phyloP scores from a whole-genome alignment of 2,888 invertebrate genomes.

The Exephanes ischioxanthus region DNA sequence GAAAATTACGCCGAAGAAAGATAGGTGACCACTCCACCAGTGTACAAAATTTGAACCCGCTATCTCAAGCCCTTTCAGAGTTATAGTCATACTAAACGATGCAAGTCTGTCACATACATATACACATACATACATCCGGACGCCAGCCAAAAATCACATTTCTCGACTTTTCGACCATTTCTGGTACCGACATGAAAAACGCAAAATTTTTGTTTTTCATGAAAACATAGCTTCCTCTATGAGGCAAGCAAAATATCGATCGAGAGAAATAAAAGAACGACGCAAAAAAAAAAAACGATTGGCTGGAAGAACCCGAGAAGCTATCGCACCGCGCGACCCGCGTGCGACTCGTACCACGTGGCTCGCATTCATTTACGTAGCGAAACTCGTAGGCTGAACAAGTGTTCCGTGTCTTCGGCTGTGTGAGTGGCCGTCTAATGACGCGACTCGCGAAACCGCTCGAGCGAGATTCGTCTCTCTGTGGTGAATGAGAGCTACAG shows the following conservation, averaged over 20 bases:
- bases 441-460: not conserved
- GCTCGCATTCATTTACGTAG: constrained; percentile 38
- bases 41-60: too few relatives aligned
- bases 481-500: constrained; percentile 39
- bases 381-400: not conserved
- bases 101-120: too few relatives aligned
- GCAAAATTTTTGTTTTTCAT: too few relatives aligned
- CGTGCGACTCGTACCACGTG: constrained; percentile 54
- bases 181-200: too few relatives aligned
- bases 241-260: not conserved
- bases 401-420: not conserved
- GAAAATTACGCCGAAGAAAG: too few relatives aligned
- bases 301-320: constrained; percentile 50
- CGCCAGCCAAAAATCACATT: too few relatives aligned
- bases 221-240: too few relatives aligned
- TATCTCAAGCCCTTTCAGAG: too few relatives aligned
- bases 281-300: not conserved
- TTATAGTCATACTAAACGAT: too few relatives aligned
- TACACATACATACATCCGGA: too few relatives aligned
- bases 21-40: too few relatives aligned
- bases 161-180: too few relatives aligned
- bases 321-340: constrained; percentile 50
- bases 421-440: not conserved
- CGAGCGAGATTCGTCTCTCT: constrained; percentile 30
- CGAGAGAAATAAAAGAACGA: not conserved